Evolutionary conservation across 1,140 invertebrate species (phyloP), one percentile per base, ranked within the genome.

Genomic region (Trinorchestia longiramus): DNA sequence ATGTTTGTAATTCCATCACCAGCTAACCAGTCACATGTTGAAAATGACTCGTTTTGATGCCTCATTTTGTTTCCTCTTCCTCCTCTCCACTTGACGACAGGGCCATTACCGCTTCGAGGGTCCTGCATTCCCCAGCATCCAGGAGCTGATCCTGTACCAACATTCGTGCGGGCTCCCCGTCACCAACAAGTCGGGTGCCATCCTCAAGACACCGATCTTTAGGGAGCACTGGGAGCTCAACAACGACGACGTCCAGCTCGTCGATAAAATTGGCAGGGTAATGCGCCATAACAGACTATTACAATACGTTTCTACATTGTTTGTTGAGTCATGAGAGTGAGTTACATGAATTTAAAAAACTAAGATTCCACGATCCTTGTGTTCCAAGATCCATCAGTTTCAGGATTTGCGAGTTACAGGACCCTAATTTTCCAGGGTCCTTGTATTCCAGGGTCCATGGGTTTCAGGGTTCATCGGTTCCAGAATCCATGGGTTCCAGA

Each of bases 151-250:
- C 92, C 98, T 98, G 87, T 98, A 99, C 97, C 99, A 99, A 97
- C 98, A 98, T 97, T 98, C 98, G 96, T 98, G 98, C 96, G 98
- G 98, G 28, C 97, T 98, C 95, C 98, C 99, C 6, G 99, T 99
- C 0, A 99, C 99, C 0, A 98, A 98, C 97, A 98, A 99, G 97
- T 99, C 99, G 4, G 99, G 99, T 95, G 99, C 99, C 91, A 98
- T 99, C 97, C 97, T 99, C 19, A 98, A 98, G 96, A 98, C 98
- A 91, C 98, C 99, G 0, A 98, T 99, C 96, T 98, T 98, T 4
- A 97, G 99, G n/a, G 99, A 99, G 98, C 98, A 98, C 95, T 99
- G 99, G 99, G 99, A 99, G 97, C 98, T 99, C 0, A 99, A 99
- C 97, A 99, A 99, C 97, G 99, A 99, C 97, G 99, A 99, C 97